A percentile compares a stretch with the other conserved stretches of the same genome.
Evolutionary conservation across 2,888 invertebrate genomes (phyloP).

Genomic region (Hypercompe scribonia): DNA sequence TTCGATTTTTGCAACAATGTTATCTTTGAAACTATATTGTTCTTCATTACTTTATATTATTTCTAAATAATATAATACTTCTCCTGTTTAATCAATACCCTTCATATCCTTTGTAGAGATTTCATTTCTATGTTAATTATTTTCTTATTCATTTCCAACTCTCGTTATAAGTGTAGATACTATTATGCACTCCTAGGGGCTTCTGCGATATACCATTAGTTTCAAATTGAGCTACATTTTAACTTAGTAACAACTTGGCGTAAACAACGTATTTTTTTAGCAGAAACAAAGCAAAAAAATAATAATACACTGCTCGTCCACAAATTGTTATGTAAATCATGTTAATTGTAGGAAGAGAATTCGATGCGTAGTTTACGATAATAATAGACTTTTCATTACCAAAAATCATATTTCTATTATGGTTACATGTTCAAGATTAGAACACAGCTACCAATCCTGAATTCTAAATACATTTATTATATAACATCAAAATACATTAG

Average conservation of each 20-base stretch:
- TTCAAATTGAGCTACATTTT: neutral
- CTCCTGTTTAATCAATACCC: neutral
- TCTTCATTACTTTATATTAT: too few relatives aligned
- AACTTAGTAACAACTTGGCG: neutral
- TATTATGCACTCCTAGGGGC: neutral
- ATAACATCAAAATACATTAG: neutral
- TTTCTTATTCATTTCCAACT: neutral
- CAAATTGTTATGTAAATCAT: neutral
- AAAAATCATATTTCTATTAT: neutral
- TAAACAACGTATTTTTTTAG: neutral
- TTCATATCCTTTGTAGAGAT: neutral
- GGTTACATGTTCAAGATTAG: neutral
- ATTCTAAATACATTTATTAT: neutral
- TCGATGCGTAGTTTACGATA: neutral
- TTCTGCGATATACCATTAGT: neutral
- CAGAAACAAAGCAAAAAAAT: neutral
- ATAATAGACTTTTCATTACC: neutral
- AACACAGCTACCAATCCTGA: neutral
- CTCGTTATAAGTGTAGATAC: neutral
- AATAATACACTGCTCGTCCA: neutral
- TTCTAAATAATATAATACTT: too few relatives aligned
- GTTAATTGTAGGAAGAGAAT: neutral
- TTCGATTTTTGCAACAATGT: too few relatives aligned
- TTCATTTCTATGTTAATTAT: neutral
- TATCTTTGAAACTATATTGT: too few relatives aligned